Evolutionary conservation across 2,797 vertebrate genomes (phyloP), one percentile per base, ranked within the genome.

Genomic region (Amblyraja radiata): DNA sequence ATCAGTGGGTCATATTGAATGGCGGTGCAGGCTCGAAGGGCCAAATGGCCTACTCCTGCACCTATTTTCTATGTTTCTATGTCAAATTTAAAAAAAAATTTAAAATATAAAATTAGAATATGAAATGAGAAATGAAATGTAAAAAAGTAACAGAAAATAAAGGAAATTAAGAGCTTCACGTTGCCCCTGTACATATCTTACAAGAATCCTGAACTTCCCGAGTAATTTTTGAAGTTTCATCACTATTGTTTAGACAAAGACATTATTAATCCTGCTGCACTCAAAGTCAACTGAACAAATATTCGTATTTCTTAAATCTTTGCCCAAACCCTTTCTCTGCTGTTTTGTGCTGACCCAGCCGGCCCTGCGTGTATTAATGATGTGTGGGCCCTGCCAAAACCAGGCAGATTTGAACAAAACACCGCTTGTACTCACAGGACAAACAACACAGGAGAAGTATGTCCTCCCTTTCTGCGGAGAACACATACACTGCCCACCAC

Each of bases 371-470:
- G n/a, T 68, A 65, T 65, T 65, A 88, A 88, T n/a, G 28, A 68
- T 36, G 32, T 1, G 32, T 14, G 8, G 61, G 14, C n/a, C 61
- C 36, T 88, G 84, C 84, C 84, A 88, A 88, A 88, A 88, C 84
- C 21, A 63, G 94, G 95, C 96, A 95, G 96, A 95, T 95, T 96
- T 94, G 95, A 95, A 97, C 97, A 97, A 97, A 96, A 95, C 97
- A 95, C 94, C 93, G 94, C 95, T 97, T 97, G 96, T 97, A 96
- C 96, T 94, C 79, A 11, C 93, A 95, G 39, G n/a, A 88, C 84
- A 88, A 88, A 88, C 84, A 88, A 65, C 93, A 95, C 95, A 95
- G 95, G 94, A 94, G 93, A 94, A 96, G 94, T 96, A 97, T 95
- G 96, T 96, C 97, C 96, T 96, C 95, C 93, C 94, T 94, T 68